Base-by-base conservation (phyloP, 2,113 vertebrate species). In the Muntiacus muntjak region DNA sequence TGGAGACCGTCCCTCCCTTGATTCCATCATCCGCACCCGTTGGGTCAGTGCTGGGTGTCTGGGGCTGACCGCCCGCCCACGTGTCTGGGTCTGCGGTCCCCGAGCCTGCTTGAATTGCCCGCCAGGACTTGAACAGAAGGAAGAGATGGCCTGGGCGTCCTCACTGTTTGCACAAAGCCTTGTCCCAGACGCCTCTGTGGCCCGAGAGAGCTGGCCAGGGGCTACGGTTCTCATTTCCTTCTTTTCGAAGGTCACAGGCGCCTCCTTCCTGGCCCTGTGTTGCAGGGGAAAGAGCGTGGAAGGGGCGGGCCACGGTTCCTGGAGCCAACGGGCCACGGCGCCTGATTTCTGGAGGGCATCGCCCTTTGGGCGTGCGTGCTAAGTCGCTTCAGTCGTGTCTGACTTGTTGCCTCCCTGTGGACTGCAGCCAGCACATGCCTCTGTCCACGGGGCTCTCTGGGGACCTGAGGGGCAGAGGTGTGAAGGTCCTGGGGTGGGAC, bases 281-380 rank as follows among this genome's bases (percentile, higher is more conserved):
- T n/a, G 7, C 17, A 1, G 16, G 4, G 9, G 4, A 33, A n/a
- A 71, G n/a, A 71, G 17, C 1, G 1, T 21, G 64, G 33, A 21
- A 36, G 64, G n/a, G 17, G 21, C 9, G 0, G n/a, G 64, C 17
- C 9, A 19, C 0, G 1, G n/a, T 36, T 71, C 64, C 15, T 1
- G 2, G 17, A 71, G n/a, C 17, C n/a, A 1, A 36, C 8, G 0
- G 64, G 64, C 17, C n/a, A 71, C 0, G 2, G n/a, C 1, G 1
- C 36, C 64, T 0, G n/a, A 4, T 36, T 4, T 71, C 36, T 71
- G n/a, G n/a, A 21, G n/a, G n/a, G n/a, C n/a, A 21, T 71, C 9
- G 2, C 4, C 64, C 17, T 2, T 1, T 5, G 64, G 17, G 9
- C 1, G 0, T 71, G 17, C 1, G 1, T 11, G 4, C 64, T 21